phyloP scores from a whole-genome alignment of 2,888 invertebrate genomes.

The Coenonympha arcania region DNA sequence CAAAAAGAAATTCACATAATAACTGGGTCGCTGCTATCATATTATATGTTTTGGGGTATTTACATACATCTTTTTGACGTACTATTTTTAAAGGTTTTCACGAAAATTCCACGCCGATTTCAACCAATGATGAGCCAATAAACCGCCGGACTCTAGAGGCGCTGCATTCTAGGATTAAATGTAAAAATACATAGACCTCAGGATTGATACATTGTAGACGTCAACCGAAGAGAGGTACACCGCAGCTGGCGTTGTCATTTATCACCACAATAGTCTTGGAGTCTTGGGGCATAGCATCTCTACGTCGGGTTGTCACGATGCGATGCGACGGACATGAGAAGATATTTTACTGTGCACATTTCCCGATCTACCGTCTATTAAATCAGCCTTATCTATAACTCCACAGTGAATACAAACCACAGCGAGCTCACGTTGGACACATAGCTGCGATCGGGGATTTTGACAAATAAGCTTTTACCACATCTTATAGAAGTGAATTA shows the following conservation, averaged over 20 bases:
- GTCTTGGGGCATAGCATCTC: neutral
- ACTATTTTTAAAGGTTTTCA: too few species aligned
- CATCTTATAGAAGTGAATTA: neutral
- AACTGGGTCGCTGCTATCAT: too few species aligned
- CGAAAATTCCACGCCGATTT: too few species aligned
- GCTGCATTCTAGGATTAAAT: too few species aligned
- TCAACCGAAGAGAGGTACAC: neutral
- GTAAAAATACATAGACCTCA: neutral
- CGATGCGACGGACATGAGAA: neutral
- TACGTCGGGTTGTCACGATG: neutral
- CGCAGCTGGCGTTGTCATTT: neutral
- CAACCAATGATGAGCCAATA: too few species aligned
- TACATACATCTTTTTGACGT: neutral
- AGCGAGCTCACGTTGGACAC: too few species aligned
- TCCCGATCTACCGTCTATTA: constrained; percentile 22
- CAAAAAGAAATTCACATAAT: too few species aligned
- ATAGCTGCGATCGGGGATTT: constrained; percentile 33
- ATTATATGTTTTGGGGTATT: neutral
- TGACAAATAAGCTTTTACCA: constrained; percentile 30
- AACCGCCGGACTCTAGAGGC: too few species aligned
- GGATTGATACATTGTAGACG: neutral
- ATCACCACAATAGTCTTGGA: neutral
- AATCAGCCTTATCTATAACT: constrained; percentile 35
- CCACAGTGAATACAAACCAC: constrained; percentile 25
- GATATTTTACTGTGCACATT: neutral